Evolutionary conservation across 1,140 invertebrate species (phyloP), one percentile per base, ranked within the genome.

Genomic region (Coptotermes formosanus): DNA sequence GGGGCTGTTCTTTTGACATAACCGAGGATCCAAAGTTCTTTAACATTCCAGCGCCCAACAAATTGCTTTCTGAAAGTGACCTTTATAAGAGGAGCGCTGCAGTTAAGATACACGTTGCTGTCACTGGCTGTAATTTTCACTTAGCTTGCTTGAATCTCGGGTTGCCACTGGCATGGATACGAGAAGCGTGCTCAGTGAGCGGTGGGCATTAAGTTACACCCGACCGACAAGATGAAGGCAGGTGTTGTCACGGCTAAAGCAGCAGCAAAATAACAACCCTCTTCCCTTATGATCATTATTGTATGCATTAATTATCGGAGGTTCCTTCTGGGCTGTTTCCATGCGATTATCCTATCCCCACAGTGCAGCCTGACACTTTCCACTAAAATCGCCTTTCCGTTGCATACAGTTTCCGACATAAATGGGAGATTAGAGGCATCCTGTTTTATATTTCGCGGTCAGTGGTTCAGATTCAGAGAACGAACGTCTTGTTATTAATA

Each of bases 281-380:
- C 64, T 75, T 75, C n/a, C 64, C 64, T 75, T 75, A 75, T 30
- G n/a, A 30, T 75, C 25, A 75, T 75, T 75, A 75, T 75, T 75
- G 9, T 75, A 75, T 75, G 64, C 64, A 75, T 75, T 75, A 75
- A 75, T 75, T 75, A 75, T 75, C 64, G 64, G n/a, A 75, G 64
- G 64, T 30, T 75, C 16, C 52, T 55, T 75, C 64, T 75, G 64
- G n/a, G 64, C n/a, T 75, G n/a, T 30, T 75, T 25, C 64, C 25
- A 75, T 75, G 64, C 30, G n/a, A 75, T 75, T n/a, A 30, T 30
- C 64, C 3, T 75, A 8, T 75, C 16, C 25, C 11, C 16, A 2
- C 25, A n/a, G 64, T 38, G 38, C 38, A 38, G 38, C 38, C 38
- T 38, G 38, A 55, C 16, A 19, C 7, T 55, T 12, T 19, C 19